phyloP scores from a whole-genome alignment of 2,888 invertebrate genomes.

The Mythimna ferrago region DNA sequence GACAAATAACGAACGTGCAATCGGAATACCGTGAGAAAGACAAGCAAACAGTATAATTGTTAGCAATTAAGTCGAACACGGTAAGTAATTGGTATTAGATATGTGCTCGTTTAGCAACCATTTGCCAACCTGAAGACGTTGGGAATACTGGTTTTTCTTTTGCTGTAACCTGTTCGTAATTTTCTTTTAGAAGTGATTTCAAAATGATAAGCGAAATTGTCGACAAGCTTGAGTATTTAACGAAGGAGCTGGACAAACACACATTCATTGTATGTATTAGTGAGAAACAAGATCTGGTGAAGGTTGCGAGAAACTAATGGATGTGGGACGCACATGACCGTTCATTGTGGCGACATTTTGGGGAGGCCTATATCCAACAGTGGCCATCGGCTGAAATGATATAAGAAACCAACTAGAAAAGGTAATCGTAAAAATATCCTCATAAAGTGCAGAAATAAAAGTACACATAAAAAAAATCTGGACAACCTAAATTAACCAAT shows the following conservation, averaged over 20 bases:
- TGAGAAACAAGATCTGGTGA: too few species aligned
- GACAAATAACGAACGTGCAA: slow-evolving; percentile 56
- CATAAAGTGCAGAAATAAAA: background rate
- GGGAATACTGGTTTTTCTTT: slow-evolving; percentile 35
- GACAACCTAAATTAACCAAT: background rate
- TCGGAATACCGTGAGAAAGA: slow-evolving; percentile 63
- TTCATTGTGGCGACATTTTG: too few species aligned
- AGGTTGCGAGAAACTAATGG: too few species aligned
- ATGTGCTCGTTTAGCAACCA: slow-evolving; percentile 52
- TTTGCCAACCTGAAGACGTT: slow-evolving; percentile 38
- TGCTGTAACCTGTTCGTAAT: slow-evolving; percentile 28
- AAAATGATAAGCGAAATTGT: background rate
- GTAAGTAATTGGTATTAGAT: slow-evolving; percentile 61
- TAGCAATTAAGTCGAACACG: slow-evolving; percentile 55
- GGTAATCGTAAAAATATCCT: background rate
- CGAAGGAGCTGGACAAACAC: too few species aligned
- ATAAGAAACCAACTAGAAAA: too few species aligned
- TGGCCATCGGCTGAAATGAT: too few species aligned
- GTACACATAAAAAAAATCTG: background rate
- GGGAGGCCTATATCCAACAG: too few species aligned
- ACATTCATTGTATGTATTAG: too few species aligned
- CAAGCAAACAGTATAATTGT: slow-evolving; percentile 60
- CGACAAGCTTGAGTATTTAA: background rate
- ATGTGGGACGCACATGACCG: too few species aligned
- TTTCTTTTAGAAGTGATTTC: slow-evolving; percentile 24